phyloP scores from a whole-genome alignment of 30 jellyfish, hydroid and myxozoan genomes.

The Hydractinia echinata region DNA sequence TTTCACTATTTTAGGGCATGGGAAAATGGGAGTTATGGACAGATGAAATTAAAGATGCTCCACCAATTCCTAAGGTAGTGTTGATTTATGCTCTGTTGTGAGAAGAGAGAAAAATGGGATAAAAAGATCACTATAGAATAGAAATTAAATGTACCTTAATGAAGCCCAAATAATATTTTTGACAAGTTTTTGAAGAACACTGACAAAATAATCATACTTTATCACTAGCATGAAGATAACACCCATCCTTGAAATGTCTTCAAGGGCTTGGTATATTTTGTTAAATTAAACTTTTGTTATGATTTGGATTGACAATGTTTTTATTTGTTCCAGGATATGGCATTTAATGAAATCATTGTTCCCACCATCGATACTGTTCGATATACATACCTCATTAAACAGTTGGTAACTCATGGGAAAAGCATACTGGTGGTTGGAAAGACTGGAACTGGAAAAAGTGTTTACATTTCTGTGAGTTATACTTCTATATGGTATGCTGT shows the following conservation, averaged over 20 bases:
- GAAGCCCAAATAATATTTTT: too few species aligned
- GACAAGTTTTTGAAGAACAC: too few species aligned
- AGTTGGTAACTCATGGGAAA: constrained; percentile 83
- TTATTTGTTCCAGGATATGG: constrained; percentile 50
- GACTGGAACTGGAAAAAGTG: constrained; percentile 99
- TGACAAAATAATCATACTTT: not conserved
- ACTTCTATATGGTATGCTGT: too few species aligned
- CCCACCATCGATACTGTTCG: constrained; percentile 99
- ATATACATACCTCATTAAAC: constrained; percentile 74
- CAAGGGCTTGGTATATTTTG: not conserved
- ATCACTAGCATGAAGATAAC: not conserved
- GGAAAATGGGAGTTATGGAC: constrained; percentile 98
- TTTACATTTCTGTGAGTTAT: constrained; percentile 79
- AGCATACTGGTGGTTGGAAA: constrained; percentile 87
- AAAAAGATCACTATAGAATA: too few species aligned
- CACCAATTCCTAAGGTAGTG: constrained; percentile 93
- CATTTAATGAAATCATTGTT: constrained; percentile 86
- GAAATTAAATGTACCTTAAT: too few species aligned
- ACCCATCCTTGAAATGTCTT: not conserved
- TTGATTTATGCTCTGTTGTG: not conserved
- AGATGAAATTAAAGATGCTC: constrained; percentile 93
- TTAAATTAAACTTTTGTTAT: not conserved
- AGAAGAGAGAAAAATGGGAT: too few species aligned
- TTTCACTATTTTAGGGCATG: constrained; percentile 64
- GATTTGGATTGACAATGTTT: not conserved